Evolutionary conservation across 2,113 vertebrate genomes (phyloP).

Genomic region (Meriones unguiculatus): DNA sequence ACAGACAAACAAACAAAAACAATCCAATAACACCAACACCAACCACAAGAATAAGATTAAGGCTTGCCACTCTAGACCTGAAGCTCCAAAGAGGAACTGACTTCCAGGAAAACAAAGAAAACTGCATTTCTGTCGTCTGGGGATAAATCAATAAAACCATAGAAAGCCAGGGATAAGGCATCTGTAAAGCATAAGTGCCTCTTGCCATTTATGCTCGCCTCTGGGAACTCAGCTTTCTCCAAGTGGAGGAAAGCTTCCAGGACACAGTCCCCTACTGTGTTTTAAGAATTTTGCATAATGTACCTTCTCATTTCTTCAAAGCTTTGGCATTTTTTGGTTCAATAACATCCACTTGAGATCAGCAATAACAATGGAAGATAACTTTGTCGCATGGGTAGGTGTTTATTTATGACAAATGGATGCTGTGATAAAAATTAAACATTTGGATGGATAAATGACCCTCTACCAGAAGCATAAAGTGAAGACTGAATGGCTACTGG

Average conservation of each 20-base stretch:
- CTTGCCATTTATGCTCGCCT: neutral
- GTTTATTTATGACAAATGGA: neutral
- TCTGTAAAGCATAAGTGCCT: neutral
- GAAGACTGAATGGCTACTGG: neutral
- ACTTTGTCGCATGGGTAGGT: neutral
- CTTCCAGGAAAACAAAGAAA: slow-evolving; percentile 34
- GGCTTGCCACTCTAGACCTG: neutral
- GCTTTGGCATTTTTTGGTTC: neutral
- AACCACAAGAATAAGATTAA: neutral
- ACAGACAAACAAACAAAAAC: no score
- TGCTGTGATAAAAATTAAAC: neutral
- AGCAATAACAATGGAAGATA: neutral
- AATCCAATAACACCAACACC: neutral
- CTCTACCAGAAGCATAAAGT: neutral
- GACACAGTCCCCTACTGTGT: neutral
- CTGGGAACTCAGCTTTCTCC: neutral
- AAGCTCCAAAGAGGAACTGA: neutral
- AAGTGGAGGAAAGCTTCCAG: neutral
- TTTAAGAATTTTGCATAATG: neutral
- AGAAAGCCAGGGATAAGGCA: neutral
- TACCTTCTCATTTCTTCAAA: neutral
- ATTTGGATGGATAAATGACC: neutral
- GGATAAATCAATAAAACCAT: neutral
- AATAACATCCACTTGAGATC: neutral
- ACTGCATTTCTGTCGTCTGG: neutral